Percentiles rank a stretch among this genome's conserved stretches.
Evolutionary conservation across 1,140 invertebrate genomes (phyloP).

Genomic region (Papilio aristodemus): DNA sequence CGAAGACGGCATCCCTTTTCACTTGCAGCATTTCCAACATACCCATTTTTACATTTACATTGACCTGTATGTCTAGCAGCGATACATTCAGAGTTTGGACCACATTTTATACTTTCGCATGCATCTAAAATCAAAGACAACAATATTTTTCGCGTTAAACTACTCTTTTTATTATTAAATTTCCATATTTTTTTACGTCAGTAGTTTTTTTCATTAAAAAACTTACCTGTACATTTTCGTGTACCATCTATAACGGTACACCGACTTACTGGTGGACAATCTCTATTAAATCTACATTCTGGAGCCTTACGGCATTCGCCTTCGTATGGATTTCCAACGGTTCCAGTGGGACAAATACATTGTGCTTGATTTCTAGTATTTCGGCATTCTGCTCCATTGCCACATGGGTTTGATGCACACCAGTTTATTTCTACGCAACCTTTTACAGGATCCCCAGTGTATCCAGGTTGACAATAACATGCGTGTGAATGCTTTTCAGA

Average conservation of each 20-base stretch:
- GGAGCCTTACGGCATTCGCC: conserved; percentile 88
- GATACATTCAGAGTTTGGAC: conserved; percentile 90
- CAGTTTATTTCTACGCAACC: conserved; percentile 89
- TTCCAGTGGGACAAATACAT: conserved; percentile 88
- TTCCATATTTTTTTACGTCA: conserved; percentile 21
- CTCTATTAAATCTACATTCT: conserved; percentile 88
- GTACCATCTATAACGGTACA: conserved; percentile 85
- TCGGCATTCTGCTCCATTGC: conserved; percentile 89
- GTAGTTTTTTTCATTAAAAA: conserved; percentile 28
- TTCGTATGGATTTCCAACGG: conserved; percentile 90
- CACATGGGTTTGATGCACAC: conserved; percentile 89
- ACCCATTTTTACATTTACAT: conserved; percentile 89
- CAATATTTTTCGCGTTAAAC: background rate
- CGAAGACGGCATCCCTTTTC: conserved; percentile 88
- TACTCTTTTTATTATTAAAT: no score
- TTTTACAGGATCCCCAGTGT: conserved; percentile 86
- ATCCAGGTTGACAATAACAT: conserved; percentile 93
- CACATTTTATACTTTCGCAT: conserved; percentile 88
- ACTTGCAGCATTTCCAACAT: conserved; percentile 87
- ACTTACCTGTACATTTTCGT: conserved; percentile 86
- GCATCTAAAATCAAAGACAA: conserved; percentile 81
- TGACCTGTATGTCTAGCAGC: conserved; percentile 86
- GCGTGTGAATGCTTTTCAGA: conserved; percentile 87
- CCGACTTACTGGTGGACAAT: conserved; percentile 88
- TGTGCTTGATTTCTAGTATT: conserved; percentile 91